A percentile compares a stretch with the other conserved stretches of the same genome.
phyloP scores from a whole-genome alignment of 2,888 invertebrate genomes.

The Ophioninae sp. region DNA sequence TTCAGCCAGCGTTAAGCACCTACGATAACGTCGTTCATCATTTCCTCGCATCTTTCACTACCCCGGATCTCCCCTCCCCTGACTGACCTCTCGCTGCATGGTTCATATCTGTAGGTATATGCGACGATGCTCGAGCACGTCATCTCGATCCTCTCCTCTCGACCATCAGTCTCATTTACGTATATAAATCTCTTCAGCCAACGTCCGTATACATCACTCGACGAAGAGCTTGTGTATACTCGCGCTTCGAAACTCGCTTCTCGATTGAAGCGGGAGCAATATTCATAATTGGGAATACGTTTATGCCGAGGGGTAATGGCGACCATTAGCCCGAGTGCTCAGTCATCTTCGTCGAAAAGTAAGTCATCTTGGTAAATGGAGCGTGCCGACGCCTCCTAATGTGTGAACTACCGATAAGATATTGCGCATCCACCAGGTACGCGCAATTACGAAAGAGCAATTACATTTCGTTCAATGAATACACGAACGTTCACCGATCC shows the following conservation, averaged over 20 bases:
- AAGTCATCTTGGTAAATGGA: background rate
- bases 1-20: conserved; percentile 46
- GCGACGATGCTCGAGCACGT: conserved; percentile 38
- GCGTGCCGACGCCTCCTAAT: background rate
- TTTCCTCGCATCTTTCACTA: conserved; percentile 56
- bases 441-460: background rate
- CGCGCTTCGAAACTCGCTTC: background rate
- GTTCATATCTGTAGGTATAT: conserved; percentile 16
- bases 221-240: conserved; percentile 36
- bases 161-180: conserved; percentile 57
- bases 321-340: background rate
- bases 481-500: no score
- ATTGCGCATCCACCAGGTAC: background rate
- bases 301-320: conserved; percentile 12
- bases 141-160: conserved; percentile 4
- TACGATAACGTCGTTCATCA: conserved; percentile 60
- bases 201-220: conserved; percentile 54
- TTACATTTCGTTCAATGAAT: background rate
- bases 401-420: background rate
- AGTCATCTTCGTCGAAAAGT: conserved; percentile 33
- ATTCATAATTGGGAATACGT: conserved; percentile 32
- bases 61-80: conserved; percentile 23
- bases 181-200: conserved; percentile 57
- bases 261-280: background rate
- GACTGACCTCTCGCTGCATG: conserved; percentile 50